Evolutionary conservation across 2,113 vertebrate genomes (phyloP).

Genomic region (Daubentonia madagascariensis): DNA sequence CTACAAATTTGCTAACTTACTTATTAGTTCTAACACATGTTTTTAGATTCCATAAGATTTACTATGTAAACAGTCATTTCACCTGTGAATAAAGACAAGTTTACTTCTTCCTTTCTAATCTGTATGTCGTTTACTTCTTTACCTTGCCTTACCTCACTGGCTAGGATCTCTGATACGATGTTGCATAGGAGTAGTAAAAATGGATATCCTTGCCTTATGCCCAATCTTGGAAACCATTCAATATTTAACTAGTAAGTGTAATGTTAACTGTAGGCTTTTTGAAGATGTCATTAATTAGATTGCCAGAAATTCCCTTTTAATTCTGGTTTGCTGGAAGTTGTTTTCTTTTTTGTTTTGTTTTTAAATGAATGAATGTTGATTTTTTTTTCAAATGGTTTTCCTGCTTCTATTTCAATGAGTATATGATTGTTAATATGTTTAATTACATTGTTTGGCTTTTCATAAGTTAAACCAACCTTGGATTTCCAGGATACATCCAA

Average conservation of each 20-base stretch:
- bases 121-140: not conserved
- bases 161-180: not conserved
- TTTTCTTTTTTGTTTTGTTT: not conserved
- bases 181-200: not conserved
- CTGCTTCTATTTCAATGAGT: not conserved
- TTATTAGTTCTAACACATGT: not conserved
- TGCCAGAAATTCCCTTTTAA: not conserved
- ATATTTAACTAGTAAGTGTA: not conserved
- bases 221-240: not conserved
- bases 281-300: not conserved
- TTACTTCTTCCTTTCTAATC: not conserved
- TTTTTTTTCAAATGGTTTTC: not conserved
- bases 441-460: not conserved
- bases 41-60: conserved; percentile 14
- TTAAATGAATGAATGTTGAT: not conserved
- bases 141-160: not conserved
- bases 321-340: not conserved
- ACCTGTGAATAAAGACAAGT: not conserved
- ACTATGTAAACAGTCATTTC: not conserved
- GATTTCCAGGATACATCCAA: not conserved
- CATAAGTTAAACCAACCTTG: not conserved
- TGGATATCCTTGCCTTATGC: not conserved
- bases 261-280: not conserved
- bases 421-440: not conserved
- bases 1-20: conserved; percentile 8